Percentiles rank a stretch among this genome's conserved stretches.
These are phyloP conservation scores for Zapornia atra DNA, from an alignment of 2,113 vertebrate species.

Conservation along the genomic window DNA sequence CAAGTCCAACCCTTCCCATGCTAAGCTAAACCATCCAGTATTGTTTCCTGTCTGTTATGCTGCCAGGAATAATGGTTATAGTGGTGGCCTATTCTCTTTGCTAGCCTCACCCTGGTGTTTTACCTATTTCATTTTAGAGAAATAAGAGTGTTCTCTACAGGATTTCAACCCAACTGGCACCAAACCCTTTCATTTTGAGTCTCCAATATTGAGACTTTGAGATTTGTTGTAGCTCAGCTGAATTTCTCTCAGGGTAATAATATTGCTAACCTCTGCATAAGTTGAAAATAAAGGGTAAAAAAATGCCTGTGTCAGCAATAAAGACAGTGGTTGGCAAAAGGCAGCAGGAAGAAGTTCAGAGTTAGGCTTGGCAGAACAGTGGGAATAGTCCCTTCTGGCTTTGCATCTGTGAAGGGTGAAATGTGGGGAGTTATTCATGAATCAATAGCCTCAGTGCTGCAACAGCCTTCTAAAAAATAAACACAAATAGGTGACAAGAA, in stretches of 20 bases:
- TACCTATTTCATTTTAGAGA: not conserved
- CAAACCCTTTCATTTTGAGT: not conserved
- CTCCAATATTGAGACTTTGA: not conserved
- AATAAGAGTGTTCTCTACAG: not conserved
- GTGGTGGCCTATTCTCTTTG: not conserved
- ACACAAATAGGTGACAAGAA: not conserved
- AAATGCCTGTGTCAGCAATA: not conserved
- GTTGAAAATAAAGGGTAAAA: constrained; percentile 7
- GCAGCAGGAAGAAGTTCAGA: not conserved
- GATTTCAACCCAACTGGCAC: constrained; percentile 15
- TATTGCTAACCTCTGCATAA: constrained; percentile 43
- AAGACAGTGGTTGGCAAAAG: not conserved
- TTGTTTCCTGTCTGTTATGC: not conserved
- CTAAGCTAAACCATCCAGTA: too few species aligned
- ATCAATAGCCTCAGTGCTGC: not conserved
- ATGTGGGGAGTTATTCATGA: not conserved
- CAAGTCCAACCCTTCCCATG: too few species aligned
- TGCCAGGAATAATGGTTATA: not conserved
- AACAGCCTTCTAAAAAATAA: not conserved
- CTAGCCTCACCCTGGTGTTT: not conserved
- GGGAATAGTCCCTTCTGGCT: not conserved
- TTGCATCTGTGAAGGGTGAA: not conserved
- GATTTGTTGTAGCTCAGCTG: not conserved
- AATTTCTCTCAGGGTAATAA: constrained; percentile 6
- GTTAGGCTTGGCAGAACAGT: accelerated